Evolutionary conservation across 2,797 vertebrate species (phyloP).

Genomic region (Eleutherodactylus coqui): DNA sequence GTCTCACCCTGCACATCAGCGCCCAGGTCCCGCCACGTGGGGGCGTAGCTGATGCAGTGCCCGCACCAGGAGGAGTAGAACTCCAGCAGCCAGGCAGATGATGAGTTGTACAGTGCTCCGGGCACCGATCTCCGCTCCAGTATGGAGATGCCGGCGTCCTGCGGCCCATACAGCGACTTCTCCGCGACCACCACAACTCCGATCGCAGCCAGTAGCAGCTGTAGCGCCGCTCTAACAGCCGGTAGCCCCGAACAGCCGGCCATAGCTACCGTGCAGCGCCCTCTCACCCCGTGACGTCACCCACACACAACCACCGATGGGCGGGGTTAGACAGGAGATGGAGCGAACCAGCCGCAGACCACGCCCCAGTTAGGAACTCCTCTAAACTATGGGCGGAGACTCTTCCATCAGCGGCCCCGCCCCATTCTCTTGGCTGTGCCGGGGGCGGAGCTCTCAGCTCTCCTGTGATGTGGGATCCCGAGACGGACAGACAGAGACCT

Average conservation of each 20-base stretch:
- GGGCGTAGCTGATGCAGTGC: conserved; percentile 92
- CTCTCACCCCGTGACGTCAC: conserved; percentile 68
- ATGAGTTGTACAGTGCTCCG: conserved; percentile 80
- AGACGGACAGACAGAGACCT: neutral
- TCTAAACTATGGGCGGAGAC: neutral
- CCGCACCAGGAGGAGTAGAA: conserved; percentile 96
- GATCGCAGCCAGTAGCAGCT: conserved; percentile 60
- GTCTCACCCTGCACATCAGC: conserved; percentile 88
- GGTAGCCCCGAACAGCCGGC: conserved; percentile 11
- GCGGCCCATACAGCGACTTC: conserved; percentile 76
- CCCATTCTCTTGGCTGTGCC: neutral
- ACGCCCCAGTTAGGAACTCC: neutral
- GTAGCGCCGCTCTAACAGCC: conserved; percentile 40
- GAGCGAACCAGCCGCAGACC: neutral
- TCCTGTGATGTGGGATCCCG: neutral
- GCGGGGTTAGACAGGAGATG: neutral
- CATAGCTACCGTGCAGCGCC: conserved; percentile 58
- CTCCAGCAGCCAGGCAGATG: conserved; percentile 90
- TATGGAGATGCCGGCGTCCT: conserved; percentile 82
- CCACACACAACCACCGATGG: neutral
- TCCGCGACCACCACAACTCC: conserved; percentile 51
- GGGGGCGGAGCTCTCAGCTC: neutral
- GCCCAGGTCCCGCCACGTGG: conserved; percentile 88
- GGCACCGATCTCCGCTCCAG: conserved; percentile 79
- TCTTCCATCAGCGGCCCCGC: neutral